Evolutionary conservation across 2,113 vertebrate genomes (phyloP), one percentile per base, ranked within the genome.

Genomic region (Paradoxurus hermaphroditus): DNA sequence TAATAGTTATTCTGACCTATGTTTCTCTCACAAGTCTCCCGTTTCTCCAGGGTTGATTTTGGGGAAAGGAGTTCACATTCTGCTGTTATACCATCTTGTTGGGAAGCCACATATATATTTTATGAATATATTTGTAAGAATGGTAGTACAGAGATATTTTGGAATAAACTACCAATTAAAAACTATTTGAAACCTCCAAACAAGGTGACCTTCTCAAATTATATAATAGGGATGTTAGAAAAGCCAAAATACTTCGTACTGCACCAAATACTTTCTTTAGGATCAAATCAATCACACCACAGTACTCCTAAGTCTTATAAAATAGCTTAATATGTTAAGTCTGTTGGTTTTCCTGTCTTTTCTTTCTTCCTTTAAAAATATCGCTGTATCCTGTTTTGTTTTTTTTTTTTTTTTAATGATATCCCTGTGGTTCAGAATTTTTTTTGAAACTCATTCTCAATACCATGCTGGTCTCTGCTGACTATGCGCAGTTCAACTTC

Each of bases 391-490:
- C 14, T 34, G 51, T 82, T 88, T 25, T 63, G n/a, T n/a, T 59
- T 83, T 82, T 88, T 29, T 59, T 59, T 83, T 59, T 59, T 56
- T 59, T 59, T 59, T 59, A 59, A 15, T 36, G 27, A 34, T 62
- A 77, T 75, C 11, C 16, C 23, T 75, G 44, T 82, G 56, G 15
- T 18, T 97, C 46, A 36, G 65, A 68, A 16, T 44, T 72, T 72
- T 70, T 91, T 84, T 70, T n/a, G 19, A 78, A 90, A 63, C 56
- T 96, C 36, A 70, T 85, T 92, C 67, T 93, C 75, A n/a, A 73
- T 46, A 68, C 27, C 75, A 36, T 25, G 36, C 70, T 44, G 63
- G 25, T 81, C 49, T 94, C 51, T 85, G 86, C 92, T 63, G 31
- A 79, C 79, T 56, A 46, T 67, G 62, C 19, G 68, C 63, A 9